Evolutionary conservation across 1,140 invertebrate species (phyloP), one percentile per base, ranked within the genome.

Genomic region (Macrosteles quadrilineatus): DNA sequence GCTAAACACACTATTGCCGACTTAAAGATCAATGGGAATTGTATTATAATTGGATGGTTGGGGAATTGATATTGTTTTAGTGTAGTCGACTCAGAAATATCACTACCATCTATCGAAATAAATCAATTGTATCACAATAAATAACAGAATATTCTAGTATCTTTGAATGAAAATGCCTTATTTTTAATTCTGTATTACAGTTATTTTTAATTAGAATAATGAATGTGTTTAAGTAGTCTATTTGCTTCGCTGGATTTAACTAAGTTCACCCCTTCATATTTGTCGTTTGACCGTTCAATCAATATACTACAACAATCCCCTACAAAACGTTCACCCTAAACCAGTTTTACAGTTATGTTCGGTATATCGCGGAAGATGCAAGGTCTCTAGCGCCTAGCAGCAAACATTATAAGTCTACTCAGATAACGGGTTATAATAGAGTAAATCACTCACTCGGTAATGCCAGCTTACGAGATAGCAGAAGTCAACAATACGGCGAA

Each of bases 391-490:
- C n/a, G n/a, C n/a, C n/a, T n/a, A n/a, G n/a, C n/a, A 25, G 55
- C 21, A 14, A 11, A 59, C 23, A 59, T 21, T 14, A 6, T 25
- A 14, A 59, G 55, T 27, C 12, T 59, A 59, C 21, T 29, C 14
- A 25, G 55, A 21, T 50, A 19, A 50, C 14, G 14, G 14, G 14
- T 50, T 19, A 17, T 50, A 50, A 17, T 50, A 21, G n/a, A 9
- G 55, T 59, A 59, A 59, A 59, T 59, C 55, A 59, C 55, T 59
- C 47, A 50, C 14, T 50, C 14, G 2, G 2, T 23, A 27, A 12
- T 59, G 12, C 55, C 9, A 23, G 55, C 55, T 59, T 59, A 59
- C 4, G 12, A 59, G 55, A 59, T 59, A 59, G 55, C 25, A 59
- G 55, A n/a, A 59, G 21, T n/a, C 25, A 59, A 59, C 55, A 59